Percentiles rank a stretch among this genome's conserved stretches.
Conservation (phyloP, 2,797 vertebrate species). For the Acipenser oxyrinchus region DNA sequence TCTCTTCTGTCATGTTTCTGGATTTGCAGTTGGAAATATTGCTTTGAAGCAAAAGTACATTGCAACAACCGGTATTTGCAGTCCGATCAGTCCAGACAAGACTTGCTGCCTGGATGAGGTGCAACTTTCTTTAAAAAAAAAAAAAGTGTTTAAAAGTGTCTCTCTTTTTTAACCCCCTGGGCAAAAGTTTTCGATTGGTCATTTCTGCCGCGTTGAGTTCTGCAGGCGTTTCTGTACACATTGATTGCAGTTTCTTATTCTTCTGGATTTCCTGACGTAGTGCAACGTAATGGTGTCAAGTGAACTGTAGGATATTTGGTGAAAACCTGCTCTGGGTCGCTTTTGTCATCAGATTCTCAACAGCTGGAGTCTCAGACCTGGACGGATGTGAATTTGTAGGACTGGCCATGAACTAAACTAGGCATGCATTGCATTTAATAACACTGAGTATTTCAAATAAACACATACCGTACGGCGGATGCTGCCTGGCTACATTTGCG, state of each 20-base stretch:
- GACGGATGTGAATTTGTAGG: no score
- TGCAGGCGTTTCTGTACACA: constrained; percentile 15
- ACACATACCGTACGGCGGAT: no score
- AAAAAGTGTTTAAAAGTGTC: not conserved
- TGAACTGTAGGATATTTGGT: not conserved
- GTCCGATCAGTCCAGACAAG: constrained; percentile 17
- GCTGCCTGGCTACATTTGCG: no score
- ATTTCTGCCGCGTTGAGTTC: constrained; percentile 7
- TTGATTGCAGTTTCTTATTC: constrained; percentile 12
- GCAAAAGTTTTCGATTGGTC: constrained; percentile 1
- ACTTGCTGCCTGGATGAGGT: constrained; percentile 11
- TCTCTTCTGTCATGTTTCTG: no score
- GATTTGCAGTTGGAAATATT: no score
- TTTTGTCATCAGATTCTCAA: no score
- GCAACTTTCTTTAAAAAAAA: constrained; percentile 12
- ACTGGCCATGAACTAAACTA: no score
- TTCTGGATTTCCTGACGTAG: not conserved
- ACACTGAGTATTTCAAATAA: no score
- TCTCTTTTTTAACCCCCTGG: not conserved
- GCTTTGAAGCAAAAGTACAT: constrained; percentile 10
- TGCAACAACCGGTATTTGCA: constrained; percentile 7
- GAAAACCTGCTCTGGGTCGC: no score
- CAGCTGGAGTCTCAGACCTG: no score
- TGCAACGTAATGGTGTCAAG: not conserved
- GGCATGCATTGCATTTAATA: no score